Evolutionary conservation across 2,888 invertebrate species (phyloP).

Genomic region (Norana najaformis): DNA sequence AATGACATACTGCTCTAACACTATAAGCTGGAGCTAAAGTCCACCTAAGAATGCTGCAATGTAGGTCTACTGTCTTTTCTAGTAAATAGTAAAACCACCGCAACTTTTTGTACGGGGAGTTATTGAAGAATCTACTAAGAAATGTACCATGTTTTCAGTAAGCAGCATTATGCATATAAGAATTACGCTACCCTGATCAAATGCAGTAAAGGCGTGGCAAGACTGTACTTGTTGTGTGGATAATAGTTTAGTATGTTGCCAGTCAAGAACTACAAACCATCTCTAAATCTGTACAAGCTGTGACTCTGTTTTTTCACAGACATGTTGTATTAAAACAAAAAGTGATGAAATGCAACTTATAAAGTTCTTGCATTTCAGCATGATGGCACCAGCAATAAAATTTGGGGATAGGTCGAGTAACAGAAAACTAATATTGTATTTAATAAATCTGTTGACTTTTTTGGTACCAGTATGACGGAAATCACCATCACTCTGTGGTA

Average conservation of each 20-base stretch:
- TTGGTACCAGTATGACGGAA: neutral
- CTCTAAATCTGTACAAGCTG: no score
- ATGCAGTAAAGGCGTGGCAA: neutral
- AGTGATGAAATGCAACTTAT: neutral
- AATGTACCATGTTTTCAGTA: no score
- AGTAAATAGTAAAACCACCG: neutral
- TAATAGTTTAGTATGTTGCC: neutral
- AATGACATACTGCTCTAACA: neutral
- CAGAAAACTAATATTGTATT: no score
- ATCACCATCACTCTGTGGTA: no score
- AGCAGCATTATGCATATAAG: neutral
- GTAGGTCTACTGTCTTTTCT: neutral
- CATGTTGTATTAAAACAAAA: no score
- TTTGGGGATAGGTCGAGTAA: no score
- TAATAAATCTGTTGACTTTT: neutral
- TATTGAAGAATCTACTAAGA: no score
- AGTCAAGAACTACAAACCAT: no score
- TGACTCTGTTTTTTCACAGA: no score
- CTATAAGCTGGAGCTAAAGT: neutral
- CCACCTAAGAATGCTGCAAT: neutral
- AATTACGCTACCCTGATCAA: no score
- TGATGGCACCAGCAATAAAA: neutral
- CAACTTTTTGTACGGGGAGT: no score
- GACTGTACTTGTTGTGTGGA: neutral
- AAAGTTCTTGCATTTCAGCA: neutral